phyloP scores from a whole-genome alignment of 2,113 vertebrate species.

The Boulengeromyrus knoepffleri region DNA sequence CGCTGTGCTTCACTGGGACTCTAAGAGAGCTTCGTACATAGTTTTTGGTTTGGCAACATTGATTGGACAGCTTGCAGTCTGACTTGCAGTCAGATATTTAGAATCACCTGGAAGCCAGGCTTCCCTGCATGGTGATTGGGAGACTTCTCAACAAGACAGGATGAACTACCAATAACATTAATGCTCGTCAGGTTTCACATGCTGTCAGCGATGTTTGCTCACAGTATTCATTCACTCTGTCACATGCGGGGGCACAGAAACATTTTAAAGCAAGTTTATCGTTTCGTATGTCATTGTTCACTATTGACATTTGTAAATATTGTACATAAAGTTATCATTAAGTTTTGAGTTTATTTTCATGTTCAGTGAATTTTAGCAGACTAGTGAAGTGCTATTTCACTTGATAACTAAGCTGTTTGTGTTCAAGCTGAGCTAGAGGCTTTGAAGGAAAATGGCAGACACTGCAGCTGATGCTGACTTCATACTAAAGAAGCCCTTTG shows the following conservation, averaged over 20 bases:
- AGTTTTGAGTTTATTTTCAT: not conserved
- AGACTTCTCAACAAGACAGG: not conserved
- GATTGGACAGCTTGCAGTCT: not conserved
- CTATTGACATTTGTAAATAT: too few species aligned
- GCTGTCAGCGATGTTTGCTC: not conserved
- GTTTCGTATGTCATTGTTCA: not conserved
- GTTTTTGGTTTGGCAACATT: not conserved
- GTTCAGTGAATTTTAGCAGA: not conserved
- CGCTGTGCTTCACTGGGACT: not conserved
- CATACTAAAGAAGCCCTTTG: not conserved
- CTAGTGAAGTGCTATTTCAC: not conserved
- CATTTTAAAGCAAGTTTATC: not conserved
- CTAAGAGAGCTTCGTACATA: not conserved
- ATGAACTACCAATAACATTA: not conserved
- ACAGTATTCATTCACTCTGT: not conserved
- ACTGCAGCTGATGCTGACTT: not conserved
- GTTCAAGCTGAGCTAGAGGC: not conserved
- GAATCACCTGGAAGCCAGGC: too few species aligned
- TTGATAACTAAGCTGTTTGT: not conserved
- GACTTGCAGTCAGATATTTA: not conserved
- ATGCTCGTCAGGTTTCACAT: not conserved
- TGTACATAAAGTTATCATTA: too few species aligned
- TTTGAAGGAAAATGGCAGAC: not conserved
- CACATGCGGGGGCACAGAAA: not conserved
- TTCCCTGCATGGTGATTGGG: not conserved